phyloP scores from a whole-genome alignment of 1,140 invertebrate genomes.

The Penaeus japonicus region DNA sequence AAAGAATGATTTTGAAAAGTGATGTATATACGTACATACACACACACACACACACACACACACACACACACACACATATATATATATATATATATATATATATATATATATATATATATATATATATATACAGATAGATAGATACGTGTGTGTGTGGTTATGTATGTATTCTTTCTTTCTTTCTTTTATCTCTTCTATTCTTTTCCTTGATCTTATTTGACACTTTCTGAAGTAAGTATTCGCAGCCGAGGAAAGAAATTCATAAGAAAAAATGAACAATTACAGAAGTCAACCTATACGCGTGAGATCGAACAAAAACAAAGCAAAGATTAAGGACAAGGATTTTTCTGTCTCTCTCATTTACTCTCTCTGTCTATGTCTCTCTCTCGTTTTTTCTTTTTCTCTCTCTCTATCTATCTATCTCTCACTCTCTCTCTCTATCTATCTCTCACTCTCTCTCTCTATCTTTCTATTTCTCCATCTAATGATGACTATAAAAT shows the following conservation, averaged over 20 bases:
- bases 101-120: conserved; percentile 6
- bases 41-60: not conserved
- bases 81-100: not conserved
- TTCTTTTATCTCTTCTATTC: too few species aligned
- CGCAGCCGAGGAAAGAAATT: too few species aligned
- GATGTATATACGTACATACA: not conserved
- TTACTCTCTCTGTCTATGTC: too few species aligned
- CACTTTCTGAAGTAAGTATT: not conserved
- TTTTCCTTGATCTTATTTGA: not conserved
- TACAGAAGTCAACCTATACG: too few species aligned
- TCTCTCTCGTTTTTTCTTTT: not conserved
- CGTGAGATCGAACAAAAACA: too few species aligned
- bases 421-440: not conserved
- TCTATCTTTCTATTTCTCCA: not conserved
- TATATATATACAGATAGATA: not conserved
- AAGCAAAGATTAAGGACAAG: too few species aligned
- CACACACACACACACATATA: not conserved
- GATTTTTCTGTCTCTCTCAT: too few species aligned
- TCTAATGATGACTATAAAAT: not conserved
- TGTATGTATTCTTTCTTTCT: too few species aligned
- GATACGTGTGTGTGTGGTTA: not conserved
- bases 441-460: not conserved
- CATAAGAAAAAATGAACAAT: too few species aligned
- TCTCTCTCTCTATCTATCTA: not conserved
- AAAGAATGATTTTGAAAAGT: not conserved